phyloP scores from a whole-genome alignment of 2,797 vertebrate species.

The Leptoclinus maculatus region DNA sequence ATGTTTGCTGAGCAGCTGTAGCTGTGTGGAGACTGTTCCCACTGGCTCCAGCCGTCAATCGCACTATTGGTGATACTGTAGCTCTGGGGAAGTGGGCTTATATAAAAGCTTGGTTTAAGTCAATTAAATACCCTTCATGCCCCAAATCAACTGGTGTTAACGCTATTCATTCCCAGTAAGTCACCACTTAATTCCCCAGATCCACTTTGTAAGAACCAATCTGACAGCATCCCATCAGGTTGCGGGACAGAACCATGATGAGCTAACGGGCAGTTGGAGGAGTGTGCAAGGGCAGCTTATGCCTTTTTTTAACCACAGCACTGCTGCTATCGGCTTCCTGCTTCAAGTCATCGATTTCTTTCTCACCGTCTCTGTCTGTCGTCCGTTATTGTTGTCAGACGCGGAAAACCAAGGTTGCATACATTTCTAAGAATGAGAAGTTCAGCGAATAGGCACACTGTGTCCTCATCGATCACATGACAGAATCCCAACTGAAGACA shows the following conservation, averaged over 20 bases:
- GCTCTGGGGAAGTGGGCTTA: no score
- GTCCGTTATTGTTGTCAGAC: constrained; percentile 8
- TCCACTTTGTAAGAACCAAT: not conserved
- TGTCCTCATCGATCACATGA: not conserved
- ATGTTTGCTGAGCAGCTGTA: constrained; percentile 1
- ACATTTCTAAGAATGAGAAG: not conserved
- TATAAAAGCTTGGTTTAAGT: not conserved
- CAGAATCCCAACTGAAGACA: not conserved
- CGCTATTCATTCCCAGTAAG: not conserved
- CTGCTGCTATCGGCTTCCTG: constrained; percentile 24
- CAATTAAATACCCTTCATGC: not conserved
- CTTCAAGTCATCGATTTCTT: constrained; percentile 15
- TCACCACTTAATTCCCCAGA: not conserved
- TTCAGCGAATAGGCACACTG: not conserved
- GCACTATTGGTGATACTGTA: no score
- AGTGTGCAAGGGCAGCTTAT: not conserved
- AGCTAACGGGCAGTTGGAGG: not conserved
- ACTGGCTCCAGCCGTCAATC: not conserved
- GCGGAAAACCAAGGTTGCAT: constrained; percentile 4
- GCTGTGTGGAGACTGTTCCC: not conserved
- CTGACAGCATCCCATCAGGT: not conserved
- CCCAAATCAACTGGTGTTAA: not conserved
- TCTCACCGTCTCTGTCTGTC: not conserved
- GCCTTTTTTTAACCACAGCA: constrained; percentile 24
- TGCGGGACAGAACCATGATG: not conserved